Evolutionary conservation across 53 echinoderm and acorn worm genomes (phyloP), one percentile per base, ranked within the genome.

Genomic region (Echinarachnius parma): DNA sequence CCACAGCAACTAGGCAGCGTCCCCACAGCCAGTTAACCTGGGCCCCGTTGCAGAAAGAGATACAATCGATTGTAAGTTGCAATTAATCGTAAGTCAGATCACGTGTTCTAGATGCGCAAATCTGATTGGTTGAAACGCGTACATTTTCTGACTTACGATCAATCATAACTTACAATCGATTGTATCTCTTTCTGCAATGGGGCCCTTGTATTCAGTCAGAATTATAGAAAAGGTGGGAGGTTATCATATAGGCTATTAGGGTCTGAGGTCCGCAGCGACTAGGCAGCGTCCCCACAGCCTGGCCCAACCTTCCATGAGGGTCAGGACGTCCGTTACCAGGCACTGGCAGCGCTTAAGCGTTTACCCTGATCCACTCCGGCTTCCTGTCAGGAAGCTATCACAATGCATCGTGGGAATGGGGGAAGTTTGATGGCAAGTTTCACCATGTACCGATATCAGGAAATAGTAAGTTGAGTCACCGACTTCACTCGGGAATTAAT

Each of bases 331-430:
- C 68, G 52, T 68, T 68, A 9, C 68, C 31, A 68, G 68, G 68
- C 28, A 11, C 52, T 28, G 27, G 30, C 23, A 31, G 31, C 52
- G 68, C 52, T 68, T 68, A 50, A 31, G 31, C 52, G 68, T 68
- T 68, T 68, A 50, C 48, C 52, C 68, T 8, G 31, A 49, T 21
- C 33, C 68, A 52, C 68, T 68, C 68, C 52, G 34, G 48, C 53
- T 68, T 68, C 68, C 68, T 68, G 68, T 34, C 68, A 49, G 68
- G 68, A 68, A 68, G 53, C 9, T 3, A 29, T 31, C 68, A 49
- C 52, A 34, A 52, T 68, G 68, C 68, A 68, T 68, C 68, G 68
- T 68, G 68, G 68, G 68, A 68, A 68, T 68, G 50, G 49, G 68
- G 68, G 65, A 37, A 68, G 39, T 65, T 68, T 68, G 52, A 32